These are phyloP conservation scores for Intellagama lesueurii DNA, from an alignment of 2,797 vertebrate species.

Conservation along the genomic window DNA sequence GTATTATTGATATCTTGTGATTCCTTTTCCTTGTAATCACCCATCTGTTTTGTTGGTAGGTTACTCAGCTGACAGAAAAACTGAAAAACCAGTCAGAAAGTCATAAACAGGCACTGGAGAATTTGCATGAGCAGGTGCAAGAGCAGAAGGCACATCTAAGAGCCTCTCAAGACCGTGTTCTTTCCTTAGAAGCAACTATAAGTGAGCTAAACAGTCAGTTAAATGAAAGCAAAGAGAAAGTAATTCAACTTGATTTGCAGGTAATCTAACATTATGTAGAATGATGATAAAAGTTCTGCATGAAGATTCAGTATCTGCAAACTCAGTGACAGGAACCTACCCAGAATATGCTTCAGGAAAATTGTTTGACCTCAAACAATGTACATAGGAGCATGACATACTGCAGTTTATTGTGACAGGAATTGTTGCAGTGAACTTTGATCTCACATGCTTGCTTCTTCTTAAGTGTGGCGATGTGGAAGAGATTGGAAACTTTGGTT, in stretches of 20 bases:
- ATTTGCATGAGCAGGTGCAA: conserved; percentile 96
- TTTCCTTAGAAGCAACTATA: conserved; percentile 86
- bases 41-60: conserved; percentile 75
- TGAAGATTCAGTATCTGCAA: neutral
- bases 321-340: neutral
- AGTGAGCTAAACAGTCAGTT: conserved; percentile 89
- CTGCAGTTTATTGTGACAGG: neutral
- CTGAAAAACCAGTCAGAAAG: conserved; percentile 98
- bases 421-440: neutral
- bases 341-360: neutral
- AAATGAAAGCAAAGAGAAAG: conserved; percentile 92
- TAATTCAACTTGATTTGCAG: conserved; percentile 92
- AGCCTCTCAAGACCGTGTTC: conserved; percentile 90
- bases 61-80: conserved; percentile 92
- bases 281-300: neutral
- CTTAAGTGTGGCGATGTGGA: neutral
- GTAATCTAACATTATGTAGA: conserved; percentile 71
- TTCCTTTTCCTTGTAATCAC: conserved; percentile 43
- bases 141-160: conserved; percentile 94
- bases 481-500: neutral
- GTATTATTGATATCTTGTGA: conserved; percentile 12
- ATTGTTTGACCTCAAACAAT: neutral
- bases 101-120: conserved; percentile 97
- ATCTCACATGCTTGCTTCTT: neutral
- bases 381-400: neutral